phyloP scores from a whole-genome alignment of 1,140 invertebrate genomes.

The Pteromalus puparum region DNA sequence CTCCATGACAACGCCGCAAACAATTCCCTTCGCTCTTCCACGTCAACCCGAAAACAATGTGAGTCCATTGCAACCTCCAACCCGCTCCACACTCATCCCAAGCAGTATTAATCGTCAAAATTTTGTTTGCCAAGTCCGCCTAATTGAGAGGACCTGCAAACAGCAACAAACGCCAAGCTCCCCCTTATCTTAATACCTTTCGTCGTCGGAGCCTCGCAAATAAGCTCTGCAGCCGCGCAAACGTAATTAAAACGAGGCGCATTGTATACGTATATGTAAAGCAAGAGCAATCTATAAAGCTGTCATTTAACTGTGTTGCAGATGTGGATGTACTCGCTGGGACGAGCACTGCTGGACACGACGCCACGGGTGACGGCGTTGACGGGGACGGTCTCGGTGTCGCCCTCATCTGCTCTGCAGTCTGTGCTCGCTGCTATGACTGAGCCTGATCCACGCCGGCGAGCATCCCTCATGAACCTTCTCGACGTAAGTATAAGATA shows the following conservation, averaged over 20 bases:
- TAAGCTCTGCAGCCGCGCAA: not conserved
- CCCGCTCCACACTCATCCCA: no score
- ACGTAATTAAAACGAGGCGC: conserved; percentile 25
- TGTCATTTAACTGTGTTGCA: conserved; percentile 61
- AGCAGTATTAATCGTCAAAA: not conserved
- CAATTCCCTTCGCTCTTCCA: not conserved
- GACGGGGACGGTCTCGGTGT: conserved; percentile 76
- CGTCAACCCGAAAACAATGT: not conserved
- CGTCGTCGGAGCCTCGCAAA: not conserved
- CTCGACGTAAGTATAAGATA: conserved; percentile 75
- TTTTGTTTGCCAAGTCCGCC: not conserved
- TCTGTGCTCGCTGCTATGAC: conserved; percentile 78
- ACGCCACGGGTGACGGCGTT: conserved; percentile 74
- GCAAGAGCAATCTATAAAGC: not conserved
- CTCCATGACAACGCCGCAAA: no score
- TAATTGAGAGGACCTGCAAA: not conserved
- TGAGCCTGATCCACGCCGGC: conserved; percentile 72
- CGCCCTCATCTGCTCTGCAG: conserved; percentile 74
- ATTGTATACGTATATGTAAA: not conserved
- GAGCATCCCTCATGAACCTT: conserved; percentile 78
- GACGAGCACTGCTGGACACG: conserved; percentile 75
- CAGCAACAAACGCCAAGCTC: not conserved
- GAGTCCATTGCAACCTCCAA: no score
- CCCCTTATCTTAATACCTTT: not conserved
- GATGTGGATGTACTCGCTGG: conserved; percentile 80